A percentile compares a stretch with the other conserved stretches of the same genome.
Evolutionary conservation across 2,113 vertebrate species (phyloP).

Genomic region (Spea bombifrons): DNA sequence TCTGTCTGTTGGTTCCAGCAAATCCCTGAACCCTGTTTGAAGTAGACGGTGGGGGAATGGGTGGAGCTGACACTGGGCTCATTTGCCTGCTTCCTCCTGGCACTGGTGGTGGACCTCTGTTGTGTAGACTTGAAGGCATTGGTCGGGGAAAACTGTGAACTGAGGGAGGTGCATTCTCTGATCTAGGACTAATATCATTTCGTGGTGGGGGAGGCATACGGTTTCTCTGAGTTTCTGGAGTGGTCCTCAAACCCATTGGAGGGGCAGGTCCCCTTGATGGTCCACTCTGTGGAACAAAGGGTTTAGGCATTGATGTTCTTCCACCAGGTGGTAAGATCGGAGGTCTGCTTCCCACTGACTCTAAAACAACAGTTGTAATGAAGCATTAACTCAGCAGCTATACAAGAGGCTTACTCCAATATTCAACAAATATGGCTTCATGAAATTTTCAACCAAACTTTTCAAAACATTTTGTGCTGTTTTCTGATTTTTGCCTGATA

Average conservation of each 20-base stretch:
- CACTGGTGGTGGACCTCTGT: slow-evolving; percentile 66
- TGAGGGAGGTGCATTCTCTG: slow-evolving; percentile 74
- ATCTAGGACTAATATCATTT: slow-evolving; percentile 65
- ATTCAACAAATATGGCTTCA: too few relatives aligned
- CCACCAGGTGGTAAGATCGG: slow-evolving; percentile 80
- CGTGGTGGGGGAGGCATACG: slow-evolving; percentile 64
- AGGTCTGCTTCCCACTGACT: slow-evolving; percentile 71
- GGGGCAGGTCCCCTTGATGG: slow-evolving; percentile 68
- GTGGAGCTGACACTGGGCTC: slow-evolving; percentile 57
- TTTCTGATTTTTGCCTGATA: too few relatives aligned
- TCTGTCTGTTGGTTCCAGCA: slow-evolving; percentile 56
- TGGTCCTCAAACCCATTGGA: slow-evolving; percentile 58
- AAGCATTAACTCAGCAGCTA: neutral
- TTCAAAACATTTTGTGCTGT: too few relatives aligned
- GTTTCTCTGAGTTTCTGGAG: slow-evolving; percentile 69
- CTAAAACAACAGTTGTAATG: slow-evolving; percentile 57
- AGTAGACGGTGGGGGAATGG: slow-evolving; percentile 54
- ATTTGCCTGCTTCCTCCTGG: slow-evolving; percentile 64
- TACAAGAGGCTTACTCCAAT: too few relatives aligned
- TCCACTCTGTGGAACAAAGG: slow-evolving; percentile 63
- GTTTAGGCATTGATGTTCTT: slow-evolving; percentile 69
- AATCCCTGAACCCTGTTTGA: slow-evolving; percentile 63
- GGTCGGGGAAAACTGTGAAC: slow-evolving; percentile 83
- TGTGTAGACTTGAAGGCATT: slow-evolving; percentile 60
- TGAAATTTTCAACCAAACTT: too few relatives aligned